Evolutionary conservation across 2,888 invertebrate species (phyloP), one percentile per base, ranked within the genome.

Genomic region (Sarcophaga carnaria): DNA sequence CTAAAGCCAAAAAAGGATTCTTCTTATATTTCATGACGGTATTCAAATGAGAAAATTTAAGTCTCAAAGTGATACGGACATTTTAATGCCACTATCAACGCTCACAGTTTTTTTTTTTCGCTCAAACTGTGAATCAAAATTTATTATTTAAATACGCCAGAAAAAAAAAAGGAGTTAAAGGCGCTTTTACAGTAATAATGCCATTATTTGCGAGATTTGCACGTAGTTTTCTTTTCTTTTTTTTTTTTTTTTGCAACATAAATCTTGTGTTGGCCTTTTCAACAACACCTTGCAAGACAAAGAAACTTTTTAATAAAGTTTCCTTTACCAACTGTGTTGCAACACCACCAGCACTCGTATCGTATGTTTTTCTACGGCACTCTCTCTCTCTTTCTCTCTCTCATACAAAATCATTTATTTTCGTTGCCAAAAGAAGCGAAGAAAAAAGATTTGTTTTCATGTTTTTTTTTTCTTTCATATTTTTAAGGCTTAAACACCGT

Each of bases 351-450:
- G 8, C 37, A 37, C 37, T 10, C 37, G 37, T 37, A 10, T 8
- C 37, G 37, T 37, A 47, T 22, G 22, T 22, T 22, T 22, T 22
- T 22, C 22, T 22, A 22, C 22, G 1, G 1, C 20, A 20, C 20
- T 20, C 22, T 22, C 22, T 22, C 22, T 22, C 22, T 22, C 22
- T 22, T 1, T 22, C 22, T 22, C 22, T 22, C 49, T 60, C 3
- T 17, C 17, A 11, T n/a, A 27, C 8, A 37, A 69, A 59, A 80
- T 60, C 45, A 74, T 66, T 80, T 27, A 49, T 67, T 66, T 59
- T 22, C 45, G 14, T 17, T 72, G 80, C 66, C 72, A 80, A 80
- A 45, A 49, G 37, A 8, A 37, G 10, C 10, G 2, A 37, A 37
- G 37, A 1, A 10, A 37, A 37, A 10, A 37, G 37, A 27, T 25